A percentile compares a stretch with the other conserved stretches of the same genome.
phyloP scores from a whole-genome alignment of 2,113 vertebrate genomes.

The Scomber scombrus region DNA sequence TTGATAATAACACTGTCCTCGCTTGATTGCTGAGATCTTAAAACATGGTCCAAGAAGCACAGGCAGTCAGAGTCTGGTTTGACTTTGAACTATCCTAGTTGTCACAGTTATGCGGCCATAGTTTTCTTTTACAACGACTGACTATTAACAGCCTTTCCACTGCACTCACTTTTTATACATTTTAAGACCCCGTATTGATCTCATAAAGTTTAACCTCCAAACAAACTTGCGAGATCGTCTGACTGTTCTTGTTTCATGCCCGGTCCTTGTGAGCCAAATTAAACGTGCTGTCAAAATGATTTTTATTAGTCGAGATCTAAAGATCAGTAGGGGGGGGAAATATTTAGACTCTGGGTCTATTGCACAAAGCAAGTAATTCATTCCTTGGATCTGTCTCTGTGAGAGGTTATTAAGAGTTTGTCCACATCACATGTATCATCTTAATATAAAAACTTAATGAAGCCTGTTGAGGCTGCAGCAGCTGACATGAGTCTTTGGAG shows the following conservation, averaged over 20 bases:
- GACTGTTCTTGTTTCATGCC: too few relatives aligned
- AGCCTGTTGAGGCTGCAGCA: slow-evolving; percentile 56
- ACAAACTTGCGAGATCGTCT: background rate
- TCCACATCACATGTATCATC: slow-evolving; percentile 60
- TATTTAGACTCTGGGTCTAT: background rate
- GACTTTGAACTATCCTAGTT: too few relatives aligned
- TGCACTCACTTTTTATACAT: background rate
- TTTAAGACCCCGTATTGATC: background rate
- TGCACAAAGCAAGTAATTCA: background rate
- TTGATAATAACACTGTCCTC: background rate
- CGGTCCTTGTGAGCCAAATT: background rate
- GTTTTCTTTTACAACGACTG: too few relatives aligned
- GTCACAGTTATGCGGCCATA: too few relatives aligned
- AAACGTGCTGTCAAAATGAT: background rate
- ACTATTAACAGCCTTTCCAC: background rate
- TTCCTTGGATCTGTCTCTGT: slow-evolving; percentile 8
- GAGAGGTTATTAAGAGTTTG: slow-evolving; percentile 50
- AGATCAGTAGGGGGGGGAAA: background rate
- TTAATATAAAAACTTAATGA: slow-evolving; percentile 69
- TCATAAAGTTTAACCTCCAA: background rate
- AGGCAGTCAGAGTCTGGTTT: background rate
- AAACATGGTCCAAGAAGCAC: background rate
- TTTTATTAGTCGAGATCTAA: background rate
- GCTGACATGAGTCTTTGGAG: slow-evolving; percentile 34
- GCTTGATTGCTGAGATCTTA: background rate